Base-by-base conservation (phyloP, 2,888 invertebrate genomes). In the Macrophya annulata region DNA sequence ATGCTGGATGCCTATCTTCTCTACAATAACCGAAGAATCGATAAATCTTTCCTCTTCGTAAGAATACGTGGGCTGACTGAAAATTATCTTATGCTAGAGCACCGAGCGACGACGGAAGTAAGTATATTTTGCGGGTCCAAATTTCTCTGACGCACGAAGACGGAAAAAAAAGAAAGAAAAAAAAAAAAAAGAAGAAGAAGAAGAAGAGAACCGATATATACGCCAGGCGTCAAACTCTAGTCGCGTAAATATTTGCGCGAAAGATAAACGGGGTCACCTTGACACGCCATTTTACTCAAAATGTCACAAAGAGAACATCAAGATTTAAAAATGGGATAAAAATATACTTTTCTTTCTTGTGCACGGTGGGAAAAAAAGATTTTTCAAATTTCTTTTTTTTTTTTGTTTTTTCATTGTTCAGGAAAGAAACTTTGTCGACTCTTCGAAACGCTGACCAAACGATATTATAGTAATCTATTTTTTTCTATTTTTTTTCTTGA, bases 201-300 rank as follows among this genome's bases (percentile, higher is more conserved):
- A 55, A 17, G 62, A 62, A 62, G 62, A 62, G 25, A 62, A 31
- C 68, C 68, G 77, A 65, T 62, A 81, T 62, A 81, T 81, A 62
- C 62, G 81, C 5, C 81, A 65, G 81, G 81, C 65, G 68, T 83
- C 83, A 71, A 71, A 51, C 68, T 62, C 68, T 40, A 21, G n/a
- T 83, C 40, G 68, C 68, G 83, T 83, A 83, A 83, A 83, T 83
- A 83, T 83, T 83, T 83, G 83, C 68, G 68, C 31, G 25, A 43
- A 31, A 83, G 17, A 31, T 31, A 83, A 83, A 68, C 83, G 83
- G 71, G 83, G 83, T 83, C 83, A 83, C 81, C 81, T 81, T 81
- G 59, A 81, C 81, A 81, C 59, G 25, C 62, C 43, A 62, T 81
- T 43, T 81, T 40, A 8, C 37, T 81, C 25, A 62, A 65, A 43